A percentile compares a stretch with the other conserved stretches of the same genome.
Conservation (phyloP, 2,113 vertebrate genomes). For the Ascaphus truei region DNA sequence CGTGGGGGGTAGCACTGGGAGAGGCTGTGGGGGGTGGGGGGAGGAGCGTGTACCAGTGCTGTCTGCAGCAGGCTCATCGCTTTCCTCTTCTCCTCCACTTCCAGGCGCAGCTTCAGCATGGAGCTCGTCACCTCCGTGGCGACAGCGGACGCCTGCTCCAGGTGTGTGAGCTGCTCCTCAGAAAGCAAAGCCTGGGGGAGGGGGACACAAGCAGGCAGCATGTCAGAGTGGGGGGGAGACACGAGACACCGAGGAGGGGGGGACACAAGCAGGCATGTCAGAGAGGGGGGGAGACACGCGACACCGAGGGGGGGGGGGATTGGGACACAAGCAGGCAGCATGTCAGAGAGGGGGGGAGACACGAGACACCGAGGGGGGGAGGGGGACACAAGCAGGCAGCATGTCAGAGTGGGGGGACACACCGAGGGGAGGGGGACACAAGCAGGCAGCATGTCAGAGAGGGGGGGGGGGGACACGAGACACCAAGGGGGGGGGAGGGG, state of each 20-base stretch:
- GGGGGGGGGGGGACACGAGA: background rate
- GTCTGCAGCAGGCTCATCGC: slow-evolving; percentile 78
- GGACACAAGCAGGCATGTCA: too few relatives aligned
- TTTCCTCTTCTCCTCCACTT: slow-evolving; percentile 87
- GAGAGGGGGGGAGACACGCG: too few relatives aligned
- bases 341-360: too few relatives aligned
- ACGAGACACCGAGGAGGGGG: too few relatives aligned
- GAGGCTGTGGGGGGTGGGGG: too few relatives aligned
- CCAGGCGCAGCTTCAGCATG: slow-evolving; percentile 79
- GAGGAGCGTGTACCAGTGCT: slow-evolving; percentile 66
- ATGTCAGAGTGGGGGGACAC: too few relatives aligned
- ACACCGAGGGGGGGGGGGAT: too few relatives aligned
- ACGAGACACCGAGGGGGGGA: too few relatives aligned
- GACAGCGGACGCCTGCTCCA: slow-evolving; percentile 70
- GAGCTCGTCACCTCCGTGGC: slow-evolving; percentile 71
- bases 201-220: accelerated
- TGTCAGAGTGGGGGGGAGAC: background rate
- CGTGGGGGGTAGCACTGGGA: too few relatives aligned
- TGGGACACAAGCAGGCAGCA: too few relatives aligned
- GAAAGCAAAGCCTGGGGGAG: slow-evolving; percentile 60
- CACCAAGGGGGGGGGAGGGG: too few relatives aligned
- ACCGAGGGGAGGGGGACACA: slow-evolving; percentile 34
- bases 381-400: too few relatives aligned
- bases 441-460: background rate
- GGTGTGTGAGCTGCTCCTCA: slow-evolving; percentile 69